Conservation (phyloP, 2,113 vertebrate genomes). For the Ondatra zibethicus region DNA sequence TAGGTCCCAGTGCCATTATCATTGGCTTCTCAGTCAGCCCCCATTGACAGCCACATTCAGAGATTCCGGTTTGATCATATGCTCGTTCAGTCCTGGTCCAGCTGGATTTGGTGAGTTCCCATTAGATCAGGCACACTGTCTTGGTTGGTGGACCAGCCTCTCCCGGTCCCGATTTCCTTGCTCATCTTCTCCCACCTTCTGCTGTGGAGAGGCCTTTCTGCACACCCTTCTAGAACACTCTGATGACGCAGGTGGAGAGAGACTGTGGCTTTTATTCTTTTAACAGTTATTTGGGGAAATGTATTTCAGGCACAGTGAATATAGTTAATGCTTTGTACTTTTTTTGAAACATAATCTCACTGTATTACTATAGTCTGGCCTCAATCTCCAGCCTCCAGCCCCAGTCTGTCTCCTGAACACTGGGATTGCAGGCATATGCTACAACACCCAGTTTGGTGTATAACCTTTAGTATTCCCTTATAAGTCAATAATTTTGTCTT, state of each 20-base stretch:
- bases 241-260: slow-evolving; percentile 62
- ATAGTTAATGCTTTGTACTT: slow-evolving; percentile 36
- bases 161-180: too few relatives aligned
- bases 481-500: slow-evolving; percentile 22
- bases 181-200: too few relatives aligned
- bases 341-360: neutral
- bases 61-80: too few relatives aligned
- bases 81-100: too few relatives aligned
- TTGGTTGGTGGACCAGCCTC: too few relatives aligned
- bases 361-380: neutral
- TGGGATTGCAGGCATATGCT: neutral
- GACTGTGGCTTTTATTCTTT: slow-evolving; percentile 67
- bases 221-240: neutral
- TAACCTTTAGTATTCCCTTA: slow-evolving; percentile 1
- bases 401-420: neutral
- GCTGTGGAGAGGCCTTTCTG: too few relatives aligned
- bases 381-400: neutral
- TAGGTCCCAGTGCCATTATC: too few relatives aligned
- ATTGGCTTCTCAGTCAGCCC: too few relatives aligned
- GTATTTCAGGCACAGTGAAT: slow-evolving; percentile 28
- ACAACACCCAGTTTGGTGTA: neutral
- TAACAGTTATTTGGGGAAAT: slow-evolving; percentile 20
- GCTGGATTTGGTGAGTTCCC: too few relatives aligned
- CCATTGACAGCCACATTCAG: too few relatives aligned
- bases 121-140: too few relatives aligned